phyloP scores from a whole-genome alignment of 1,140 invertebrate genomes.

The Halictus rubicundus region DNA sequence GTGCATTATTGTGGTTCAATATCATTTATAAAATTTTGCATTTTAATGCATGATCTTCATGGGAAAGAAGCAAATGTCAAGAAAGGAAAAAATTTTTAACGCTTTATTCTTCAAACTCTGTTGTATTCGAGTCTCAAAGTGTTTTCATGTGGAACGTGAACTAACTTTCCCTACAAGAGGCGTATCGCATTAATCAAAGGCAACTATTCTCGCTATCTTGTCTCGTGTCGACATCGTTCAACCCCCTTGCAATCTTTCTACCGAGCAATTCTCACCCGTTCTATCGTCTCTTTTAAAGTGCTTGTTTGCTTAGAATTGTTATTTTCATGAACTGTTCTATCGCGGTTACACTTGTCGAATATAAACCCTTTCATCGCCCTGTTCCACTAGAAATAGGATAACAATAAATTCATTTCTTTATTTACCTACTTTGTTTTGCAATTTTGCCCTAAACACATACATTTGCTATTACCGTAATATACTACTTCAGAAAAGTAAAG shows the following conservation, averaged over 20 bases:
- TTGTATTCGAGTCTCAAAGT: neutral
- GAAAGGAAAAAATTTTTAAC: no score
- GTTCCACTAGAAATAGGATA: no score
- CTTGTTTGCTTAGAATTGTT: conserved; percentile 16
- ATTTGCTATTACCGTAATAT: no score
- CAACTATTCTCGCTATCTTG: conserved; percentile 48
- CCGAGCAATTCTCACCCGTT: conserved; percentile 6
- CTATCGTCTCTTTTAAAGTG: conserved; percentile 2
- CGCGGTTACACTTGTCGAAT: neutral
- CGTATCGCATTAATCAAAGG: conserved; percentile 60
- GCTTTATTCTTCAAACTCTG: neutral
- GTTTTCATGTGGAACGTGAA: conserved; percentile 6
- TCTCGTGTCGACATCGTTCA: conserved; percentile 42
- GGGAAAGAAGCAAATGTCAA: no score
- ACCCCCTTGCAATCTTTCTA: conserved; percentile 28
- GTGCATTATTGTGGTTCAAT: no score
- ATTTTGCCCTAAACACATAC: no score
- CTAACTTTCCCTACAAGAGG: conserved; percentile 36
- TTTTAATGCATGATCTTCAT: no score
- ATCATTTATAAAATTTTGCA: no score
- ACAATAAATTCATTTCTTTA: no score
- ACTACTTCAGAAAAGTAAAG: no score
- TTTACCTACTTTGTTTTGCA: no score
- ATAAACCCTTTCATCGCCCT: no score
- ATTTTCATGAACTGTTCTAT: conserved; percentile 2